These are phyloP conservation scores for Oncorhynchus keta DNA, from an alignment of 2,113 vertebrate genomes.

Conservation along the genomic window DNA sequence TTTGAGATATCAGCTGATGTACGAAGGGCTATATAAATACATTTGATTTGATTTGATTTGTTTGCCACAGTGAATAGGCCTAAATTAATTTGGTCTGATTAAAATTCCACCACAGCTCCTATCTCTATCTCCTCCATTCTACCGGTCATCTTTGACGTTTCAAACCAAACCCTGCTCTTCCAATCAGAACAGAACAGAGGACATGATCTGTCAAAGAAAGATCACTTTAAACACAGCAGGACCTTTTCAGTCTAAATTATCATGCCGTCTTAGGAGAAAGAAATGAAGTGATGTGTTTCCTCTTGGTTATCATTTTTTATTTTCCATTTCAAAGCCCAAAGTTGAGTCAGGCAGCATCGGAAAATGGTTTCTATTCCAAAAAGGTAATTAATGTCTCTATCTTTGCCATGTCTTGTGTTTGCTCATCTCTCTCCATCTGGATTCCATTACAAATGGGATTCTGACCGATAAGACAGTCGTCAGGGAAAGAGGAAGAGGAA, in stretches of 20 bases:
- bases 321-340: slow-evolving; percentile 39
- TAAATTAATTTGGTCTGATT: neutral
- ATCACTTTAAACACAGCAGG: slow-evolving; percentile 26
- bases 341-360: slow-evolving; percentile 26
- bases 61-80: too few relatives aligned
- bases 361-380: slow-evolving; percentile 45
- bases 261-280: neutral
- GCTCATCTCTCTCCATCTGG: slow-evolving; percentile 65
- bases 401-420: slow-evolving; percentile 48
- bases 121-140: neutral
- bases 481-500: slow-evolving; percentile 20
- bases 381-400: slow-evolving; percentile 56
- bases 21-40: too few relatives aligned
- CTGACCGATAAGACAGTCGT: slow-evolving; percentile 53
- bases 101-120: neutral
- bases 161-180: slow-evolving; percentile 32
- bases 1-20: too few relatives aligned
- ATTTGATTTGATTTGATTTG: too few relatives aligned
- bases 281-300: neutral
- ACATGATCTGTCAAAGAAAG: slow-evolving; percentile 21
- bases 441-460: slow-evolving; percentile 59
- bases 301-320: slow-evolving; percentile 18
- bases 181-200: slow-evolving; percentile 6
- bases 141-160: neutral
- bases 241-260: slow-evolving; percentile 17